Evolutionary conservation across 2,797 vertebrate genomes (phyloP).

Genomic region (Psittacula echo): DNA sequence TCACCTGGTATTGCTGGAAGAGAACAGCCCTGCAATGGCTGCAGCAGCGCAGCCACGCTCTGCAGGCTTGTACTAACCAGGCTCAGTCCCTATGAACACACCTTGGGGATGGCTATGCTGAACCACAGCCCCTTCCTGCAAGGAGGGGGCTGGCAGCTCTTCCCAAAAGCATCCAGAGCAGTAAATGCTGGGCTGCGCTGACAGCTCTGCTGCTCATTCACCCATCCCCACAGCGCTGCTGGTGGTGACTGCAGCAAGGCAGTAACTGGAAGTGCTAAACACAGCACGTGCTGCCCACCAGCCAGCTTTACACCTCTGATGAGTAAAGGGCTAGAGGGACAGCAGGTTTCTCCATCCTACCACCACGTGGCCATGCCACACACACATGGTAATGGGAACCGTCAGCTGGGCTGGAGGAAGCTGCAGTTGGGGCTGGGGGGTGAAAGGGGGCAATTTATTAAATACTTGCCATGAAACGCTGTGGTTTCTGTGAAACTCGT

Average conservation of each 20-base stretch:
- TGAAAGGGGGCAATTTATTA: neutral
- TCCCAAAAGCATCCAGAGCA: neutral
- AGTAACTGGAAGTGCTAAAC: neutral
- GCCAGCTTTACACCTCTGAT: neutral
- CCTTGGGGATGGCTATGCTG: neutral
- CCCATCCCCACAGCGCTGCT: neutral
- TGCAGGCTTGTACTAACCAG: neutral
- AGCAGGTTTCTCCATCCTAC: neutral
- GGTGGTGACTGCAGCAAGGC: neutral
- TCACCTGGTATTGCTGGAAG: neutral
- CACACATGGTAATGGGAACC: neutral
- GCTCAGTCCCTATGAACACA: fast-evolving
- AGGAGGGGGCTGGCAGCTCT: neutral
- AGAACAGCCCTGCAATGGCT: neutral
- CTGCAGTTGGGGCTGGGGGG: neutral
- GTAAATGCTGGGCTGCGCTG: fast-evolving
- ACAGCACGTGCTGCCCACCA: fast-evolving
- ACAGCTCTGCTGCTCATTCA: neutral
- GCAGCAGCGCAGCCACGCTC: neutral
- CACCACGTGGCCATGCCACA: fast-evolving
- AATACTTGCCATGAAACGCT: neutral
- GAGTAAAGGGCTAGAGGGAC: neutral
- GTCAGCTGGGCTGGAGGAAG: neutral
- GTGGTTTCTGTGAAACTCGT: neutral
- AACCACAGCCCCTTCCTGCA: neutral